These are phyloP conservation scores for Drosophila peninsularis DNA, from an alignment of 2,888 invertebrate species.

Conservation along the genomic window DNA sequence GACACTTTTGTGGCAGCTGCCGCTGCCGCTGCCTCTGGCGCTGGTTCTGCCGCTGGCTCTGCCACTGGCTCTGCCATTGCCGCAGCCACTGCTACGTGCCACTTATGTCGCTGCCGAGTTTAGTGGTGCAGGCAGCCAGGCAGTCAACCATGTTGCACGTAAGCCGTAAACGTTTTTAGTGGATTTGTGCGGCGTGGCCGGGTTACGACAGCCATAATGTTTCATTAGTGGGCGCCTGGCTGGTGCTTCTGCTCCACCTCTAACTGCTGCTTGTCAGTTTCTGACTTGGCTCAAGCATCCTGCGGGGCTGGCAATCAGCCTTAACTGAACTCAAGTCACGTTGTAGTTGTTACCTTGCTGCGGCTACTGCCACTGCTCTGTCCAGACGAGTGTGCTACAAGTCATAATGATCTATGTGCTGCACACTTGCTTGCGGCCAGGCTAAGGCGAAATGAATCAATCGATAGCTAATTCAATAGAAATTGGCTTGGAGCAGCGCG, in stretches of 20 bases:
- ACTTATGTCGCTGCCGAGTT: slow-evolving; percentile 56
- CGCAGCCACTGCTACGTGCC: slow-evolving; percentile 58
- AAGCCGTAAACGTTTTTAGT: slow-evolving; percentile 79
- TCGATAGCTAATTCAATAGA: slow-evolving; percentile 46
- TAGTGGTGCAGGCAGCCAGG: slow-evolving; percentile 16
- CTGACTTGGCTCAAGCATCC: slow-evolving; percentile 21
- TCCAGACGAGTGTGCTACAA: slow-evolving; percentile 23
- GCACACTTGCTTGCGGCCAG: slow-evolving; percentile 4
- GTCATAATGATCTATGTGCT: slow-evolving; percentile 30
- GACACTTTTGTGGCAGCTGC: slow-evolving; percentile 64
- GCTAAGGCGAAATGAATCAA: slow-evolving; percentile 23
- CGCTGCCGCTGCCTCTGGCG: slow-evolving; percentile 4
- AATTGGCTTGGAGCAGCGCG: slow-evolving; percentile 2
- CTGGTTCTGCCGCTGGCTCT: slow-evolving; percentile 6
- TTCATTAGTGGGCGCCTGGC: slow-evolving; percentile 68
- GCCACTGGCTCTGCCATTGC: slow-evolving; percentile 38
- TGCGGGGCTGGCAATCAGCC: slow-evolving; percentile 27
- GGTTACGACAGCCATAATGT: slow-evolving; percentile 75
- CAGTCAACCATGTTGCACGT: slow-evolving; percentile 68
- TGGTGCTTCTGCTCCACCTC: slow-evolving; percentile 12
- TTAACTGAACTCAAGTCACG: slow-evolving; percentile 19
- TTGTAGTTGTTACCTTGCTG: slow-evolving; percentile 11
- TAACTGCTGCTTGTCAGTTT: slow-evolving; percentile 17
- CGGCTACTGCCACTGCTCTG: neutral
- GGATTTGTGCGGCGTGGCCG: slow-evolving; percentile 74